Conservation (phyloP, 2,888 invertebrate species). For the Drosophila falleni region DNA sequence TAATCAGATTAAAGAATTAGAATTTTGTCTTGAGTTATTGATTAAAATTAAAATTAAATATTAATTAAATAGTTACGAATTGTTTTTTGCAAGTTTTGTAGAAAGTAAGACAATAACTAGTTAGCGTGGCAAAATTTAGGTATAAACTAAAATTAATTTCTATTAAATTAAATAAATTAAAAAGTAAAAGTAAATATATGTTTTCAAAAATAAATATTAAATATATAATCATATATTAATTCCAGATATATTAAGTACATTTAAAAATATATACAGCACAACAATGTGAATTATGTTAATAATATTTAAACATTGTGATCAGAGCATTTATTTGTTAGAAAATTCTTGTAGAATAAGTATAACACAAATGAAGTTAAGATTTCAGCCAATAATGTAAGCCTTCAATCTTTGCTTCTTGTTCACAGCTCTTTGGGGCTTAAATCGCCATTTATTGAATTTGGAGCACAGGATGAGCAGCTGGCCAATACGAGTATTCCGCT, state of each 20-base stretch:
- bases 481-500: slow-evolving; percentile 84
- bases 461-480: slow-evolving; percentile 82
- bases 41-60: too few species aligned
- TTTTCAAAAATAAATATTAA: too few species aligned
- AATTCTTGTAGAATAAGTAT: background rate
- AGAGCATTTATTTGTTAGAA: background rate
- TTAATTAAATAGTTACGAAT: too few species aligned
- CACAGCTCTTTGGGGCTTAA: slow-evolving; percentile 84
- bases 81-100: too few species aligned
- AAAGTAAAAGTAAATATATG: background rate
- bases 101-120: too few species aligned
- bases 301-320: background rate
- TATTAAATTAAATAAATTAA: background rate
- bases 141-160: background rate
- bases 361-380: background rate
- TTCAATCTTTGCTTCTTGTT: slow-evolving; percentile 13
- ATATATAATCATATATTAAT: too few species aligned
- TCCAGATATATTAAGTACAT: background rate
- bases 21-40: too few species aligned
- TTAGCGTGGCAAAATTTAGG: too few species aligned
- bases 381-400: background rate
- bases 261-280: background rate
- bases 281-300: background rate
- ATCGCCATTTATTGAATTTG: slow-evolving; percentile 85
- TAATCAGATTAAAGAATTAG: too few species aligned